Conservation (phyloP, 2,888 invertebrate genomes). For the Microctonus hyperodae region DNA sequence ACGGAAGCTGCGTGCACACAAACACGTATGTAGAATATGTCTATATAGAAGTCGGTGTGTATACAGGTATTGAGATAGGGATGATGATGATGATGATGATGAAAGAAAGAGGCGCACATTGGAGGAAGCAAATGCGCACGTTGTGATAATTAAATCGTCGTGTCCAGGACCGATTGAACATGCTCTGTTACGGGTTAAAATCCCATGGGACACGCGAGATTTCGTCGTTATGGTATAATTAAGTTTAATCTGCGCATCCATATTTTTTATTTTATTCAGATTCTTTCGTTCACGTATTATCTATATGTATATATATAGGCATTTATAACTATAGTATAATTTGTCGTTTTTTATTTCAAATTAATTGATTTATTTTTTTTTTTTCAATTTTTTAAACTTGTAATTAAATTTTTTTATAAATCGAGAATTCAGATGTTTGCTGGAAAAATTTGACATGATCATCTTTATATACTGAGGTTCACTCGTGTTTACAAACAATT, state of each 20-base stretch:
- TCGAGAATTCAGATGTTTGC: slow-evolving; percentile 14
- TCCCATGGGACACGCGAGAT: slow-evolving; percentile 43
- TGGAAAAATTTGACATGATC: too few relatives aligned
- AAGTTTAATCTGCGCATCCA: slow-evolving; percentile 44
- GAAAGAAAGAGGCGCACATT: slow-evolving; percentile 26
- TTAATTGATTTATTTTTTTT: background rate
- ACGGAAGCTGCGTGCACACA: slow-evolving; percentile 6
- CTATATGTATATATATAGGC: background rate
- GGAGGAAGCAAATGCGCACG: slow-evolving; percentile 13
- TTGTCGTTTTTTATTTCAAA: background rate
- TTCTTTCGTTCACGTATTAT: slow-evolving; percentile 32
- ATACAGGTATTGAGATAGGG: background rate
- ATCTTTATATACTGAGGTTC: too few relatives aligned
- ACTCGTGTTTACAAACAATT: too few relatives aligned
- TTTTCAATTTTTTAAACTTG: background rate
- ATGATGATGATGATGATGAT: slow-evolving; percentile 36
- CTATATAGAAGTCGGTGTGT: background rate
- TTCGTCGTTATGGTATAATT: slow-evolving; percentile 51
- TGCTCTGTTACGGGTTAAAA: slow-evolving; percentile 36
- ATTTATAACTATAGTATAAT: too few relatives aligned
- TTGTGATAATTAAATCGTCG: slow-evolving; percentile 52
- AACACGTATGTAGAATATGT: slow-evolving; percentile 3
- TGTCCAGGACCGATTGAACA: slow-evolving; percentile 48
- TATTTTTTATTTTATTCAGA: slow-evolving; percentile 40
- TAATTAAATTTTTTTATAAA: background rate